Percentiles rank a stretch among this genome's conserved stretches.
Evolutionary conservation across 2,113 vertebrate species (phyloP).

Genomic region (Elaphurus davidianus): DNA sequence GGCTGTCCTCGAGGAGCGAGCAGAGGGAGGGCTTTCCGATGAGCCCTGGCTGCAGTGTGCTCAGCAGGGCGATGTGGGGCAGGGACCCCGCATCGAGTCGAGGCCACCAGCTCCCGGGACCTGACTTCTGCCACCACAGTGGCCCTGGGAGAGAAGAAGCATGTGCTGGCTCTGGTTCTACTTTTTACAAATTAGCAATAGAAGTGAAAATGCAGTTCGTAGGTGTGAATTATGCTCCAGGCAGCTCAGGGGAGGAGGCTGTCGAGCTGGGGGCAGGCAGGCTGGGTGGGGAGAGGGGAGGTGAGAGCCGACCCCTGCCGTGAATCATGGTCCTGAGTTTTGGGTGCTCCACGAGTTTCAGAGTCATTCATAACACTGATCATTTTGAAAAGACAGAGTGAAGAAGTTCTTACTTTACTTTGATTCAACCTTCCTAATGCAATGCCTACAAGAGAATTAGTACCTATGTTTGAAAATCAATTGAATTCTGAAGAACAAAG

Average conservation of each 20-base stretch:
- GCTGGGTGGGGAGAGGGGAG: not conserved
- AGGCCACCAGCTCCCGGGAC: not conserved
- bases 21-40: not conserved
- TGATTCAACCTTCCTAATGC: not conserved
- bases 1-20: not conserved
- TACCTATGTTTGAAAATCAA: not conserved
- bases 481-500: not conserved
- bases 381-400: not conserved
- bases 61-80: accelerated
- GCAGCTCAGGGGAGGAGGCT: not conserved
- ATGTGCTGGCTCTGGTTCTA: not conserved
- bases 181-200: not conserved
- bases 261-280: not conserved
- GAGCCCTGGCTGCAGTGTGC: not conserved
- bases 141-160: not conserved
- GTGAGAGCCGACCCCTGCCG: not conserved
- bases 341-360: not conserved
- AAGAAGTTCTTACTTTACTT: not conserved
- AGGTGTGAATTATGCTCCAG: not conserved
- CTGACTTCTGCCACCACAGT: not conserved
- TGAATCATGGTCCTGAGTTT: not conserved
- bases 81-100: accelerated
- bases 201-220: not conserved
- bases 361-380: not conserved
- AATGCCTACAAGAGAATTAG: not conserved